phyloP scores from a whole-genome alignment of 1,140 invertebrate species.

The Tetragonula clypearis region DNA sequence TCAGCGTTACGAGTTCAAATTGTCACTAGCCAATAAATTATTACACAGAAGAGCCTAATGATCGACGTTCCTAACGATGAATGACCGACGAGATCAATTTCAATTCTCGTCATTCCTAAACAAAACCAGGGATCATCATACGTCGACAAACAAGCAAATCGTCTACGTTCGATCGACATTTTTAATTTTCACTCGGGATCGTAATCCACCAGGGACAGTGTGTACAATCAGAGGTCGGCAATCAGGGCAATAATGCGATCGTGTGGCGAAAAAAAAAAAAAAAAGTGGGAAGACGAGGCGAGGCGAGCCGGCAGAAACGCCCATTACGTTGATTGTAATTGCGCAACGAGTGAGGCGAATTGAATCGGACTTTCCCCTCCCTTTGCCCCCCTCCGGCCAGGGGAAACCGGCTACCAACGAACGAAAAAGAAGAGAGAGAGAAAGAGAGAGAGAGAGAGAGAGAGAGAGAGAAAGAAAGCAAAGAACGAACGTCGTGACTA shows the following conservation, averaged over 20 bases:
- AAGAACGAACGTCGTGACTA: background rate
- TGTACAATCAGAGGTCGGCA: constrained; percentile 36
- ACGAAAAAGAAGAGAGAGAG: background rate
- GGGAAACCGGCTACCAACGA: constrained; percentile 1
- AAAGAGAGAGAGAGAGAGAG: background rate
- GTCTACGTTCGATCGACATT: background rate
- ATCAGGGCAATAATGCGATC: constrained; percentile 58
- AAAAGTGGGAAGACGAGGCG: constrained; percentile 36
- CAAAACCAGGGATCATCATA: too few species aligned
- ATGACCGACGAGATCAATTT: too few species aligned
- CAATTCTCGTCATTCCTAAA: too few species aligned
- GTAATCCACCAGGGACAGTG: background rate
- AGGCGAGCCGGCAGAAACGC: constrained; percentile 48
- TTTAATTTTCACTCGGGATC: background rate
- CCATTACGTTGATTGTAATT: constrained; percentile 69
- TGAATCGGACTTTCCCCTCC: constrained; percentile 20
- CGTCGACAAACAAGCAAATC: background rate
- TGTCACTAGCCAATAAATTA: too few species aligned
- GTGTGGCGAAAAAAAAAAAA: background rate
- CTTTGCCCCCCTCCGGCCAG: too few species aligned
- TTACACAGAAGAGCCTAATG: too few species aligned
- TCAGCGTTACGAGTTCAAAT: too few species aligned
- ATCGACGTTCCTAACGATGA: too few species aligned
- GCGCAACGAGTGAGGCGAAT: constrained; percentile 51
- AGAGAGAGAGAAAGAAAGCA: background rate